phyloP scores from a whole-genome alignment of 2,797 vertebrate species.

The Melanotaenia pygmaea region DNA sequence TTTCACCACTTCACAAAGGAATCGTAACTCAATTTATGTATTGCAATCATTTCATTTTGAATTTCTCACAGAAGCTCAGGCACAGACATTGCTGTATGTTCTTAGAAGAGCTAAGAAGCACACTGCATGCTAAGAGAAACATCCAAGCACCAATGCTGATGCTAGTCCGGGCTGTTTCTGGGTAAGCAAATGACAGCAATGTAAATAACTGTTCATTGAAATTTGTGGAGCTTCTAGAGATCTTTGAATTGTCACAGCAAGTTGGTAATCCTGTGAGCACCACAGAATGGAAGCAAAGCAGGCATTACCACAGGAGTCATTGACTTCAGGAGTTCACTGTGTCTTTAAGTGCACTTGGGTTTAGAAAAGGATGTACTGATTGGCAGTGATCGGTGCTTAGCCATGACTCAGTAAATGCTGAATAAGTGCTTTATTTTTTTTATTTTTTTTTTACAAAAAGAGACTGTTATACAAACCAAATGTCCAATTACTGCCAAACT shows the following conservation, averaged over 20 bases:
- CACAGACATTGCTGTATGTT: background rate
- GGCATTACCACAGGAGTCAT: slow-evolving; percentile 10
- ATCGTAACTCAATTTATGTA: background rate
- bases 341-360: background rate
- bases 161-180: background rate
- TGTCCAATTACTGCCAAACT: slow-evolving; percentile 17
- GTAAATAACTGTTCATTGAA: background rate
- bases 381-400: slow-evolving; percentile 25
- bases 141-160: background rate
- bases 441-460: background rate
- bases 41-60: background rate
- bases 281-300: background rate
- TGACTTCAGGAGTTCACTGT: slow-evolving; percentile 27
- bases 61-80: background rate
- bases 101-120: background rate
- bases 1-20: background rate
- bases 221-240: background rate
- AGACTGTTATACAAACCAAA: background rate
- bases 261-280: background rate
- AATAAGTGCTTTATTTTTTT: slow-evolving; percentile 17
- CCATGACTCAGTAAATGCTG: slow-evolving; percentile 10
- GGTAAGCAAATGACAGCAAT: background rate
- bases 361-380: slow-evolving; percentile 2
- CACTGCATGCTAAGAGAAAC: background rate
- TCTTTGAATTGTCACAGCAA: slow-evolving; percentile 29